phyloP scores from a whole-genome alignment of 2,797 vertebrate genomes.

The Psittacula echo region DNA sequence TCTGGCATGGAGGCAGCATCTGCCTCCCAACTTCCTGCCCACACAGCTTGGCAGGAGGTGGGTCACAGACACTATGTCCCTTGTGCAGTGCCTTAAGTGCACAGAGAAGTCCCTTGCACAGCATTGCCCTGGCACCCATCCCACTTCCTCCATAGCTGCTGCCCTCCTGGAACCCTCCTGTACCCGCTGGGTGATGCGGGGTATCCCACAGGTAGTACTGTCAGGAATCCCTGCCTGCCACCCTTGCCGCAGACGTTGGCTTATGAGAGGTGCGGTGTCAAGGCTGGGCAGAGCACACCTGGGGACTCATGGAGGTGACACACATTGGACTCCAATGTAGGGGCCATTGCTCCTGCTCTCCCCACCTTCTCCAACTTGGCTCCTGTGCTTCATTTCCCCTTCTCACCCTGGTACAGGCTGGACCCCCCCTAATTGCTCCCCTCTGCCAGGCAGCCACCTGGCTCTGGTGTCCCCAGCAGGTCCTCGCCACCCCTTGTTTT shows the following conservation, averaged over 20 bases:
- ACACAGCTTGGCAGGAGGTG: neutral
- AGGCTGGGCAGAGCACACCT: neutral
- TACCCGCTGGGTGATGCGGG: accelerated
- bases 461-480: neutral
- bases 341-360: neutral
- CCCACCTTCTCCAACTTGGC: neutral
- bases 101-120: neutral
- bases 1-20: neutral
- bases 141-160: neutral
- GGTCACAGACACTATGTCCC: neutral
- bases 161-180: neutral
- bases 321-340: accelerated
- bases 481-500: neutral
- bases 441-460: neutral
- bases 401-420: neutral
- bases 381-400: neutral
- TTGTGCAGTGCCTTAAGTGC: neutral
- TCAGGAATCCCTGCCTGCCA: neutral
- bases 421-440: neutral
- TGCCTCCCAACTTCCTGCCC: neutral
- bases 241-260: neutral
- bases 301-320: neutral
- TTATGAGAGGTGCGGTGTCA: neutral
- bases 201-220: neutral
- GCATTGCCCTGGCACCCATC: neutral